Evolutionary conservation across 2,113 vertebrate species (phyloP), one percentile per base, ranked within the genome.

Genomic region (Nansenia antarctica): DNA sequence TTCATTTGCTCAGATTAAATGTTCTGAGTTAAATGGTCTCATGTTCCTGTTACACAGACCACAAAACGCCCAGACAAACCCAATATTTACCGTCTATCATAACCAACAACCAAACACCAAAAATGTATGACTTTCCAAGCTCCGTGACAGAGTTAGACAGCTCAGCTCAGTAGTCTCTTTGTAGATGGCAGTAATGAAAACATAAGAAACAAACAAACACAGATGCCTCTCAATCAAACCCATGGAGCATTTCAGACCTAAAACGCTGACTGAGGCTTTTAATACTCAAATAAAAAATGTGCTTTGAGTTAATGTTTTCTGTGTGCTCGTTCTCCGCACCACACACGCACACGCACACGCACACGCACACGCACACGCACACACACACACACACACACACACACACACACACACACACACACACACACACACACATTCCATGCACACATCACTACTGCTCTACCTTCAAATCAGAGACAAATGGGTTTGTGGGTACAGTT

Each of bases 401-500:
- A n/a, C n/a, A n/a, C n/a, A n/a, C n/a, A n/a, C n/a, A n/a, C n/a
- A n/a, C n/a, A n/a, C n/a, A n/a, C n/a, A n/a, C n/a, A n/a, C n/a
- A n/a, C n/a, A n/a, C n/a, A n/a, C n/a, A n/a, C n/a, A n/a, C n/a
- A n/a, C n/a, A 22, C 11, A 22, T 11, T 42, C 18, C 18, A 1
- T 3, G 31, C 1, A 12, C 14, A 27, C 14, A 9, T 24, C 34
- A 37, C 3, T 53, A 34, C 53, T 55, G 26, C 24, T 26, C 52
- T 34, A 26, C 63, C 2, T 27, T 68, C 62, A 77, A 20, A 70
- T 69, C 67, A 42, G 39, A 52, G 67, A 53, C 80, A 82, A 74
- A 80, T 78, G 82, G n/a, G 24, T 9, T 64, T 39, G n/a, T 59
- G 3, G 70, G 35, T 52, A 15, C 65, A 54, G 24, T 30, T 70